These are phyloP conservation scores for Cremastinae sp. DNA, from an alignment of 2,888 invertebrate species.

Conservation along the genomic window DNA sequence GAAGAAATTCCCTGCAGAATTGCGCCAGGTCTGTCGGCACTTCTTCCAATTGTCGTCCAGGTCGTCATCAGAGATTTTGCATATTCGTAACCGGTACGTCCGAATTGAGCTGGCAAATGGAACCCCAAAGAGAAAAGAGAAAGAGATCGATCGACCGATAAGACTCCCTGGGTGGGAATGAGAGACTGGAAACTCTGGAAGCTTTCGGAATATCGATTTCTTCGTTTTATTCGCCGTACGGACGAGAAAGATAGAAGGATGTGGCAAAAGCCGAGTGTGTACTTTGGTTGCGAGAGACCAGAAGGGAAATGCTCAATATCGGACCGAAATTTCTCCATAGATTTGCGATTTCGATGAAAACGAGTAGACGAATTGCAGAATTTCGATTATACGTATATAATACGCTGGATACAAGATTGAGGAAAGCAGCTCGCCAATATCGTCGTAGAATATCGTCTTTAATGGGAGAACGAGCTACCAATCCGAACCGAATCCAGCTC, in stretches of 20 bases:
- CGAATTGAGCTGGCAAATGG: conserved; percentile 31
- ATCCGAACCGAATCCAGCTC: conserved; percentile 29
- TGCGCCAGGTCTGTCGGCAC: conserved; percentile 28
- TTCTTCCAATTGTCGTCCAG: conserved; percentile 48
- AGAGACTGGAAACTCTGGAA: conserved; percentile 36
- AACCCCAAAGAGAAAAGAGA: conserved; percentile 27
- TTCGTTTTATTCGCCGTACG: conserved; percentile 30
- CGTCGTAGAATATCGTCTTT: conserved; percentile 44
- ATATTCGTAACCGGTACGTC: conserved; percentile 58
- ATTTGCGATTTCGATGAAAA: conserved; percentile 55
- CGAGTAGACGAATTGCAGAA: conserved; percentile 14
- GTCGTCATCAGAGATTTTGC: conserved; percentile 57
- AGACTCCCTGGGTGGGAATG: conserved; percentile 24
- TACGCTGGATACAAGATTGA: conserved; percentile 34
- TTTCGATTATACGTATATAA: conserved; percentile 19
- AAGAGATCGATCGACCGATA: conserved; percentile 10
- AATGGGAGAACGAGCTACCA: conserved; percentile 22
- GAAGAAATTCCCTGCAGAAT: conserved; percentile 45
- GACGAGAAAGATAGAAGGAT: conserved; percentile 12
- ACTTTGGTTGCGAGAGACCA: conserved; percentile 9
- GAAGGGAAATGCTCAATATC: conserved; percentile 27
- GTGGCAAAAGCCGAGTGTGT: conserved; percentile 30
- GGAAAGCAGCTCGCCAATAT: conserved; percentile 32
- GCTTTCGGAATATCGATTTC: conserved; percentile 61
- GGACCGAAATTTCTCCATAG: conserved; percentile 31